These are phyloP conservation scores for Patagioenas fasciata DNA, from an alignment of 2,113 vertebrate genomes.

Conservation along the genomic window DNA sequence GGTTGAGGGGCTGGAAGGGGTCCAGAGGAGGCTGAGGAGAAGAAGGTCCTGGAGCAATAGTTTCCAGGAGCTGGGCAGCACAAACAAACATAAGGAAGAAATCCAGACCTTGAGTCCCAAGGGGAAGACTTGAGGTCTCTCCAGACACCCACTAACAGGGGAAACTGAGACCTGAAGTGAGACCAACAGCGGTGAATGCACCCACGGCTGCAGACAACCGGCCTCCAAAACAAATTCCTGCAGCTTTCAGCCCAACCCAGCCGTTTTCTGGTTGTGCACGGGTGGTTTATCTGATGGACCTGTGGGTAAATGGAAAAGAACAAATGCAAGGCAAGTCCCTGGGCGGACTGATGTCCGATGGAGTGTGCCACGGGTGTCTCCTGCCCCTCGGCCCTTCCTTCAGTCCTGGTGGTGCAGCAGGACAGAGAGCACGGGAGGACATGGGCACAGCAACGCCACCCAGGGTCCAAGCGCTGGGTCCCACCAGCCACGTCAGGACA, in stretches of 20 bases:
- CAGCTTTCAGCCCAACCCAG: neutral
- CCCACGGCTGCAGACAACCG: fast-evolving
- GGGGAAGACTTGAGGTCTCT: neutral
- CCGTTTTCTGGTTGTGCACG: fast-evolving
- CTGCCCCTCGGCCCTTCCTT: neutral
- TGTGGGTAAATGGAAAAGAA: too few species aligned
- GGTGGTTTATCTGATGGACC: neutral
- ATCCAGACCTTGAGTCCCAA: neutral
- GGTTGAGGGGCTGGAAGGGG: neutral
- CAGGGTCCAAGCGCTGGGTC: neutral
- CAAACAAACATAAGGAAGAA: neutral
- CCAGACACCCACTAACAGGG: neutral
- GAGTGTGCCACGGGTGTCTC: neutral
- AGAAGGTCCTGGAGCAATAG: neutral
- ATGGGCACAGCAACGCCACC: neutral
- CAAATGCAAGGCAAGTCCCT: neutral
- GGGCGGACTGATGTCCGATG: fast-evolving
- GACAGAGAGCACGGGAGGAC: neutral
- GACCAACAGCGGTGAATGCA: neutral
- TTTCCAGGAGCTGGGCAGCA: neutral
- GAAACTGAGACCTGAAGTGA: neutral
- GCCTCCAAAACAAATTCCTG: neutral
- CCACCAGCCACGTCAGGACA: neutral
- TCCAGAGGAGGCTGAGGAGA: neutral
- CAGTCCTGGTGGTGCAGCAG: neutral